Conservation (phyloP, 2,113 vertebrate genomes). For the Cheirogaleus medius region DNA sequence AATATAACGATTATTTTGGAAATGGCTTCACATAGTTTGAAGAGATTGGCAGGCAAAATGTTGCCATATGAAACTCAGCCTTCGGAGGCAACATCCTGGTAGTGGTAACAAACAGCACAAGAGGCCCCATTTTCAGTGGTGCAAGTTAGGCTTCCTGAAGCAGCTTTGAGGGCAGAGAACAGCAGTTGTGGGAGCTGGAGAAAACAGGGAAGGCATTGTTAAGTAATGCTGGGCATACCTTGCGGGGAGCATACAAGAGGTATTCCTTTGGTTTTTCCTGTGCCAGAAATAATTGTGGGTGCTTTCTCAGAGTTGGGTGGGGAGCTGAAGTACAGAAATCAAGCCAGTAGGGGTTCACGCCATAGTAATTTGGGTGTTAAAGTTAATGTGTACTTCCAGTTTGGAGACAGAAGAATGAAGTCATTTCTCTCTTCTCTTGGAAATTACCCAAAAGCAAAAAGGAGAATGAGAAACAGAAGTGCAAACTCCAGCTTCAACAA, state of each 20-base stretch:
- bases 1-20: background rate
- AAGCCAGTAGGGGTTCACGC: background rate
- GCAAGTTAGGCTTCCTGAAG: background rate
- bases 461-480: background rate
- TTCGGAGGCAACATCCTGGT: background rate
- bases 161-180: background rate
- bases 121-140: background rate
- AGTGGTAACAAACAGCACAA: background rate
- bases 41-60: constrained; percentile 15
- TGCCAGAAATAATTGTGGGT: background rate
- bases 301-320: background rate
- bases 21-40: background rate
- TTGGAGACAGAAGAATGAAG: background rate
- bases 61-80: background rate
- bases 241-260: background rate
- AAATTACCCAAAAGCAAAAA: background rate
- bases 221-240: background rate
- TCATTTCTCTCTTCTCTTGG: constrained; percentile 11
- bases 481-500: background rate
- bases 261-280: background rate
- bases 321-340: background rate
- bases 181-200: background rate
- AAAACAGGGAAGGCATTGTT: background rate
- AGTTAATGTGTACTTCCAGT: background rate
- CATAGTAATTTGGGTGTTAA: background rate